Percentiles rank a stretch among this genome's conserved stretches.
Evolutionary conservation across 2,888 invertebrate genomes (phyloP).

Genomic region (Machimus atricapillus): DNA sequence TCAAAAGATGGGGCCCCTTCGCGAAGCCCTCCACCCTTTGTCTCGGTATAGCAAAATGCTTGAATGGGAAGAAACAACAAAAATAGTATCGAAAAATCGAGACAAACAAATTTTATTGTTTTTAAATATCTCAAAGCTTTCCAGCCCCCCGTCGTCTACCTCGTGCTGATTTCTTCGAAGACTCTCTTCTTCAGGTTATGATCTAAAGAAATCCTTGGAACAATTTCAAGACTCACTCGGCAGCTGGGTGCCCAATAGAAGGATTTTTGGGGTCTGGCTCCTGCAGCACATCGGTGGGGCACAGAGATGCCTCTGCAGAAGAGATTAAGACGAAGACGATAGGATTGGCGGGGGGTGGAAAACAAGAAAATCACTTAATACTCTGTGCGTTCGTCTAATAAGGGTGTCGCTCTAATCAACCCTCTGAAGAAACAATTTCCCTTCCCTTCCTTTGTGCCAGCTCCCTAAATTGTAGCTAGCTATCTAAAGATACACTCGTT

Average conservation of each 20-base stretch:
- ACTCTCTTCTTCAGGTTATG: neutral
- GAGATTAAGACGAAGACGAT: neutral
- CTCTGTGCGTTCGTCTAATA: constrained; percentile 37
- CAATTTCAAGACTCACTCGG: neutral
- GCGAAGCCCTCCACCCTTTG: neutral
- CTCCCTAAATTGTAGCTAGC: neutral
- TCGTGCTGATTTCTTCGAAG: neutral
- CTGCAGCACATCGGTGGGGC: neutral
- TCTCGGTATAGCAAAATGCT: neutral
- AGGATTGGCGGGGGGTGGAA: neutral
- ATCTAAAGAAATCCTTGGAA: neutral
- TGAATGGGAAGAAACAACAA: constrained; percentile 27
- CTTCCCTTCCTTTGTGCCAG: constrained; percentile 1
- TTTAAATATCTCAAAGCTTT: constrained; percentile 30
- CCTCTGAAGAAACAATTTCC: constrained; percentile 37
- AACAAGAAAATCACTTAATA: constrained; percentile 44
- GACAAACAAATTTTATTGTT: constrained; percentile 40
- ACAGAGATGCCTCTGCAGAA: neutral
- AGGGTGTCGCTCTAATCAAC: constrained; percentile 42
- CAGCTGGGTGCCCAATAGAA: neutral
- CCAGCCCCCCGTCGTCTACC: neutral
- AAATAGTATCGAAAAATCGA: constrained; percentile 39
- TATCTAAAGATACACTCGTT: neutral
- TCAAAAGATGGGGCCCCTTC: neutral
- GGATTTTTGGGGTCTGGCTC: neutral